Base-by-base conservation (phyloP, 2,888 invertebrate species). In the Temnothorax unifasciatus region DNA sequence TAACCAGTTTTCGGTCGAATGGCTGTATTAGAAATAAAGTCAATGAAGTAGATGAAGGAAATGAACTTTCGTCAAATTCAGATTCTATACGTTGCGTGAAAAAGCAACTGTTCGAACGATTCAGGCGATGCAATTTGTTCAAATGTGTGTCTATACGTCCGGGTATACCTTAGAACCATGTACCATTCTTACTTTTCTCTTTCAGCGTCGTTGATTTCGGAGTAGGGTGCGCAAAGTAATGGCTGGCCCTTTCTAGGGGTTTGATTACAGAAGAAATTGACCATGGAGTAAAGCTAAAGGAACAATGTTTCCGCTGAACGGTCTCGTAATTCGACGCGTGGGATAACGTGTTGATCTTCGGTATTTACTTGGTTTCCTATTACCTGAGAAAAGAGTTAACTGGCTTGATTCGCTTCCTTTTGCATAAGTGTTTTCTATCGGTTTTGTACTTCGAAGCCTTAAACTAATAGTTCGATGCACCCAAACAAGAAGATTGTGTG, bases 181-280 rank as follows among this genome's bases (percentile, higher is more conserved):
- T 41, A 29, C 54, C 25, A 15, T 71, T 69, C 13, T 34, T 50
- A 61, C 38, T 71, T 81, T 71, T 50, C 59, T 47, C 18, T 61
- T 71, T 69, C 59, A 61, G 47, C 69, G 21, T 38, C 71, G 79
- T 81, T 61, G 59, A 81, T 81, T 81, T 59, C 50, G 47, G 8
- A 81, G 47, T 61, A 59, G 79, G 38, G 59, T 69, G 59, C 47
- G 38, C 79, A 61, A 81, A 57, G 66, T 79, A 79, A 69, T 71
- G 18, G 79, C 59, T 18, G 47, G 4, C 38, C 38, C 71, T 71
- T 81, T 71, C n/a, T 71, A 21, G 59, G 71, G 47, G 71, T 57
- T 81, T 81, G 79, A 81, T 81, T 81, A 71, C 59, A 71, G 59
- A 38, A 69, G 79, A 81, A 71, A 81, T 71, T 69, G 79, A 47